Conservation (phyloP, 1,140 invertebrate species). For the Saccostrea cuccullata region DNA sequence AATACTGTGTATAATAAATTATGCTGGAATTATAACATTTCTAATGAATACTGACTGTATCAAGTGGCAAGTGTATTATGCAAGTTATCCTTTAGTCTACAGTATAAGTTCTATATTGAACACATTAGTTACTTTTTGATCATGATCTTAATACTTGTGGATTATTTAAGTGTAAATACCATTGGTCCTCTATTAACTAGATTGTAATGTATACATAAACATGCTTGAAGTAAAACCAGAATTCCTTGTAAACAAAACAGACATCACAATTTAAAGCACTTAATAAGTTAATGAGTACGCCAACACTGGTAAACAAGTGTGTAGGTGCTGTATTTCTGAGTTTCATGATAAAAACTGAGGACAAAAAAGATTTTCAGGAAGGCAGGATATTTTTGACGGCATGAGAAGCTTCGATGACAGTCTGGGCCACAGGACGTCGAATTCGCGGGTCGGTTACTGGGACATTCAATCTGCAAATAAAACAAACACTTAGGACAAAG, state of each 20-base stretch:
- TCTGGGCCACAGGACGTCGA: slow-evolving; percentile 63
- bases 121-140: not conserved
- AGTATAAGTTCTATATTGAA: slow-evolving; percentile 2
- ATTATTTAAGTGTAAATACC: not conserved
- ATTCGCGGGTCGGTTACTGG: slow-evolving; percentile 70
- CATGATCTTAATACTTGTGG: not conserved
- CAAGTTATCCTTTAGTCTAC: not conserved
- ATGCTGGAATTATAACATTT: not conserved
- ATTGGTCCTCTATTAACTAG: not conserved
- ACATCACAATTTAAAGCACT: not conserved
- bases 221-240: not conserved
- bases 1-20: not conserved
- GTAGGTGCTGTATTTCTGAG: not conserved
- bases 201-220: not conserved
- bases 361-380: not conserved
- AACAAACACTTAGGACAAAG: not conserved
- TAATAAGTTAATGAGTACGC: not conserved
- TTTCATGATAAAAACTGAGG: not conserved
- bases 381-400: slow-evolving; percentile 61
- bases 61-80: not conserved
- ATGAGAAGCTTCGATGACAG: slow-evolving; percentile 71
- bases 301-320: not conserved
- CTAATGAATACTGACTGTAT: not conserved
- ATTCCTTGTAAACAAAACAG: not conserved
- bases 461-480: slow-evolving; percentile 69